Evolutionary conservation across 2,888 invertebrate genomes (phyloP), one percentile per base, ranked within the genome.

Genomic region (Colostygia pectinataria): DNA sequence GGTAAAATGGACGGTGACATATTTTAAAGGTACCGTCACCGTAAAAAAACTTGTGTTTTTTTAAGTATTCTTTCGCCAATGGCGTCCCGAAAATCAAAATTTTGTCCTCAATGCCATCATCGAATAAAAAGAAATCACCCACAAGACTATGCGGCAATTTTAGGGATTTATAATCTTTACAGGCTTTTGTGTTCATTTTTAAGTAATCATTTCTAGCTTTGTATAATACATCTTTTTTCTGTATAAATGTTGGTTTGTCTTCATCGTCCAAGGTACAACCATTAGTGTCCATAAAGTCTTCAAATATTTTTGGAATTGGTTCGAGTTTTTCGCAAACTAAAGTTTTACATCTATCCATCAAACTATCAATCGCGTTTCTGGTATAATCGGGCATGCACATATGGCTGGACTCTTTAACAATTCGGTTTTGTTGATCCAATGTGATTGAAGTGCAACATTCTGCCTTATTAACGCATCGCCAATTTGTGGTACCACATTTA

Each of bases 161-260:
- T 24, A 24, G 24, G 7, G 24, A 24, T 24, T 24, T 18, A 18
- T 18, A 18, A 32, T 32, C 32, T 32, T 32, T 32, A n/a, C 32
- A 32, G 32, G 32, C 32, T 32, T 15, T 32, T 32, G 32, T 32
- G 32, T 32, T 20, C 33, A 33, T 18, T 18, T 10, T 28, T 28
- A 28, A 10, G 2, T 28, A 28, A 10, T 28, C 10, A 10, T 28
- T 28, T 28, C 27, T 33, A 18, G 33, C 33, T 33, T 33, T 33
- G 10, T 33, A 28, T 7, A 28, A 28, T 28, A 28, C 27, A 33
- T 33, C 18, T 33, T 33, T 32, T 20, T 33, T 33, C 33, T 33
- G 20, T 33, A 10, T 20, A 33, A 33, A 33, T 33, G 33, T 33
- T 33, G 33, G 33, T 33, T 32, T 32, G 32, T 32, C 15, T 32